Conservation (phyloP, 2,113 vertebrate genomes). For the Clarias macrocephalus region DNA sequence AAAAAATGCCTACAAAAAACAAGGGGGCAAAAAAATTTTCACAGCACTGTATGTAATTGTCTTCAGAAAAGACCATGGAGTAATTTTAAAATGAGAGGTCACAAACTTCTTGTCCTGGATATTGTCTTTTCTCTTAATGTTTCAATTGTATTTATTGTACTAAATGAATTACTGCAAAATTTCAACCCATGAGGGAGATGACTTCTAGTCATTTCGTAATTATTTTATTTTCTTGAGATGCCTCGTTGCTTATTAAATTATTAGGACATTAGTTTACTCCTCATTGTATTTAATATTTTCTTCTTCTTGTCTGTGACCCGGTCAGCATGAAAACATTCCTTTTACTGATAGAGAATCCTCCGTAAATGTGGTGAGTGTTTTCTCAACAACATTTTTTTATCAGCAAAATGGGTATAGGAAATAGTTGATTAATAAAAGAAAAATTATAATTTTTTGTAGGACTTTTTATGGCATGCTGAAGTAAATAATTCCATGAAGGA, state of each 20-base stretch:
- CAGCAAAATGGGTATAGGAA: slow-evolving; percentile 1
- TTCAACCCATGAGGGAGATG: background rate
- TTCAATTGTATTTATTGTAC: background rate
- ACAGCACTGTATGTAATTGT: background rate
- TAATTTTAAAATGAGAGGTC: background rate
- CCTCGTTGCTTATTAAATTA: background rate
- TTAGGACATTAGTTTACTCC: background rate
- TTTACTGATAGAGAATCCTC: slow-evolving; percentile 83
- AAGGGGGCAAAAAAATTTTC: too few species aligned
- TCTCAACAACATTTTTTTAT: background rate
- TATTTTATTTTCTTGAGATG: background rate
- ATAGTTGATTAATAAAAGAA: background rate
- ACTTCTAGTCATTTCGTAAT: background rate
- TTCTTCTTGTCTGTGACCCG: slow-evolving; percentile 1
- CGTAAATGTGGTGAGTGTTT: slow-evolving; percentile 87
- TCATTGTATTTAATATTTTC: background rate
- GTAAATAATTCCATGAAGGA: slow-evolving; percentile 96
- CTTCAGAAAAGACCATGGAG: background rate
- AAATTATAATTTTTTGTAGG: slow-evolving; percentile 66
- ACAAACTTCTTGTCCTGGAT: background rate
- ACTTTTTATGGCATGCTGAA: slow-evolving; percentile 94
- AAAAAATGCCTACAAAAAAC: too few species aligned
- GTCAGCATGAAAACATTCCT: slow-evolving; percentile 91
- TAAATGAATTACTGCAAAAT: background rate
- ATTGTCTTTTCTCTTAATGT: background rate